These are phyloP conservation scores for Lydus trimaculatus DNA, from an alignment of 2,888 invertebrate genomes.

Conservation along the genomic window DNA sequence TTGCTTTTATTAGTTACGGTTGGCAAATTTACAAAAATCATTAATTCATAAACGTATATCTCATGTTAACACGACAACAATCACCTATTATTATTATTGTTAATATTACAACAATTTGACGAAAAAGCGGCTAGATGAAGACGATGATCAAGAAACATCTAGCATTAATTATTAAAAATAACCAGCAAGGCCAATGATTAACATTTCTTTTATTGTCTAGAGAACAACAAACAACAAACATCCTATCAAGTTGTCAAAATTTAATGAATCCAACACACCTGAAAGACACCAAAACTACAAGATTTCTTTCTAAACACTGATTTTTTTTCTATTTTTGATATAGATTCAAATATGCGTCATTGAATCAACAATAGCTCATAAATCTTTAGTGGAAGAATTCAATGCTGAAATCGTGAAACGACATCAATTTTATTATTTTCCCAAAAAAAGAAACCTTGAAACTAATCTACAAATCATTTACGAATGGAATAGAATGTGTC, in stretches of 20 bases:
- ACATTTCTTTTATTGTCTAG: background rate
- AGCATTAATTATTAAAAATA: background rate
- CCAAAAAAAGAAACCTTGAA: background rate
- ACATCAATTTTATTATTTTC: no score
- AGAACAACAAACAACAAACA: background rate
- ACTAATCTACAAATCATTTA: background rate
- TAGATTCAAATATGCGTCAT: background rate
- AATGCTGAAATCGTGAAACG: background rate
- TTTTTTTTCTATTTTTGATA: conserved; percentile 4
- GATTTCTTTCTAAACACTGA: background rate
- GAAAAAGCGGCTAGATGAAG: background rate
- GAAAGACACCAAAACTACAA: background rate
- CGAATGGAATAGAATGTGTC: background rate
- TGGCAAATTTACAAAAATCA: conserved; percentile 1
- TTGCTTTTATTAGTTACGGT: background rate
- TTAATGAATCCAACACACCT: background rate
- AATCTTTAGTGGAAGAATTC: background rate
- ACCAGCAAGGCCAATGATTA: background rate
- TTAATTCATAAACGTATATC: background rate
- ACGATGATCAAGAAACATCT: background rate
- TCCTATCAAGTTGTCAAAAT: background rate
- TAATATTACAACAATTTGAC: background rate
- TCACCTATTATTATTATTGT: background rate
- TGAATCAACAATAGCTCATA: background rate
- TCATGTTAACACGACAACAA: conserved; percentile 4